Conservation (phyloP, 2,113 vertebrate species). For the Phasianus colchicus region DNA sequence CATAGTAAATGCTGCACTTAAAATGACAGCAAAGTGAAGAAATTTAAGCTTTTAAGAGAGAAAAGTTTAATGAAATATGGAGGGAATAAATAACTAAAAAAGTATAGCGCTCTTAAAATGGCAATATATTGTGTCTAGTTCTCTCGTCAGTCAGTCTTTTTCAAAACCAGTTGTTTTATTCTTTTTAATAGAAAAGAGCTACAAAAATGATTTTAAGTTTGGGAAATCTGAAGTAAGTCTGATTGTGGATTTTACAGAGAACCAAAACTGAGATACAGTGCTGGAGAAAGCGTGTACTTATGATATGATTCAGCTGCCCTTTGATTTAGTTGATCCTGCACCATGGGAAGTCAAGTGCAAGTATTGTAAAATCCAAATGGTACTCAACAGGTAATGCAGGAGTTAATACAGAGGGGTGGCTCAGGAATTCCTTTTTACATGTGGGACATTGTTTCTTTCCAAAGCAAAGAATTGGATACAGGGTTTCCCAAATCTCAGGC, state of each 20-base stretch:
- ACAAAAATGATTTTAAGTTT: neutral
- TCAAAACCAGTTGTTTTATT: neutral
- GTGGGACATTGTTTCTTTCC: neutral
- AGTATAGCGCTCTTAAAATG: neutral
- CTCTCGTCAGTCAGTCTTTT: neutral
- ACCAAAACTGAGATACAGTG: neutral
- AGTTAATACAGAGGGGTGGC: neutral
- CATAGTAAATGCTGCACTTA: neutral
- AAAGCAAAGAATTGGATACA: slow-evolving; percentile 11
- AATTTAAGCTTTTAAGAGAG: neutral
- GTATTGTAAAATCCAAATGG: rapidly evolving
- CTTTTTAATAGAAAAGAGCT: neutral
- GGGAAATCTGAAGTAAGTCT: neutral
- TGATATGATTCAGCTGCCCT: neutral
- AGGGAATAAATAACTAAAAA: neutral
- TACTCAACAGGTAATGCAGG: neutral
- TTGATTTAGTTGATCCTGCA: neutral
- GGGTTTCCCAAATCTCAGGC: slow-evolving; percentile 11
- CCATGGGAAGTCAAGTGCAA: neutral
- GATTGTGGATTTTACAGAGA: neutral
- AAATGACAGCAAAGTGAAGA: neutral
- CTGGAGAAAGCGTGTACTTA: neutral
- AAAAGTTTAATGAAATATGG: neutral
- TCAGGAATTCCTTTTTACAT: slow-evolving; percentile 25
- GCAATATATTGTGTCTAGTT: neutral